Conservation (phyloP, 2,888 invertebrate genomes). For the Vannuccia rotundouncinata region DNA sequence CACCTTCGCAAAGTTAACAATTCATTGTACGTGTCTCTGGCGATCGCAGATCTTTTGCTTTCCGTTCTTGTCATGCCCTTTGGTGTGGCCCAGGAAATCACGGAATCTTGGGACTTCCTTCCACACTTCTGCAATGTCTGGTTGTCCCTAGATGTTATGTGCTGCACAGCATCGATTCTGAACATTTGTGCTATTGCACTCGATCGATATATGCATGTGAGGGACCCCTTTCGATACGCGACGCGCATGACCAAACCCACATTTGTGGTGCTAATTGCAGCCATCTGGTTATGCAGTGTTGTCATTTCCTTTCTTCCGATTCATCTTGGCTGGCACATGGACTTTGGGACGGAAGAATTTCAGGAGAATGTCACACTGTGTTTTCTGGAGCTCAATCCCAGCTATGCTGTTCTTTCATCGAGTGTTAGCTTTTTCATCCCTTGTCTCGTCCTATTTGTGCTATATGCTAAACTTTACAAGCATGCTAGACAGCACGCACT, state of each 20-base stretch:
- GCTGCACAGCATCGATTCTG: conserved; percentile 94
- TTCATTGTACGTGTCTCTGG: conserved; percentile 75
- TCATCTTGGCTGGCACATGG: conserved; percentile 81
- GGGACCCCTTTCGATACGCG: conserved; percentile 59
- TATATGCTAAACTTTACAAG: conserved; percentile 83
- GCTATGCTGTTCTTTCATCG: conserved; percentile 92
- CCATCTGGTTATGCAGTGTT: conserved; percentile 85
- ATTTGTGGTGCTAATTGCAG: conserved; percentile 67
- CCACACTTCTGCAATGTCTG: conserved; percentile 91
- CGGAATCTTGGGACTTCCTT: conserved; percentile 95
- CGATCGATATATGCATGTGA: conserved; percentile 73
- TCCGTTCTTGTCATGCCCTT: conserved; percentile 96
- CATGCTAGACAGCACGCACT: conserved; percentile 95
- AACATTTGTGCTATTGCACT: conserved; percentile 95
- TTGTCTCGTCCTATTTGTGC: conserved; percentile 94
- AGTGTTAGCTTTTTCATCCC: conserved; percentile 95
- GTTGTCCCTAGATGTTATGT: conserved; percentile 99
- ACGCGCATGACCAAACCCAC: conserved; percentile 61
- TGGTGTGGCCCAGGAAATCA: conserved; percentile 80
- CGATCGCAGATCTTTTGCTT: conserved; percentile 92
- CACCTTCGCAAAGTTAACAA: conserved; percentile 64
- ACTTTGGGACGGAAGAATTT: conserved; percentile 52
- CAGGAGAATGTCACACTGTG: conserved; percentile 59
- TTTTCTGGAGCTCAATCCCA: conserved; percentile 84
- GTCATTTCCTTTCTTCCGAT: conserved; percentile 93